Evolutionary conservation across 2,113 vertebrate species (phyloP).

Genomic region (Daphoenositta chrysoptera): DNA sequence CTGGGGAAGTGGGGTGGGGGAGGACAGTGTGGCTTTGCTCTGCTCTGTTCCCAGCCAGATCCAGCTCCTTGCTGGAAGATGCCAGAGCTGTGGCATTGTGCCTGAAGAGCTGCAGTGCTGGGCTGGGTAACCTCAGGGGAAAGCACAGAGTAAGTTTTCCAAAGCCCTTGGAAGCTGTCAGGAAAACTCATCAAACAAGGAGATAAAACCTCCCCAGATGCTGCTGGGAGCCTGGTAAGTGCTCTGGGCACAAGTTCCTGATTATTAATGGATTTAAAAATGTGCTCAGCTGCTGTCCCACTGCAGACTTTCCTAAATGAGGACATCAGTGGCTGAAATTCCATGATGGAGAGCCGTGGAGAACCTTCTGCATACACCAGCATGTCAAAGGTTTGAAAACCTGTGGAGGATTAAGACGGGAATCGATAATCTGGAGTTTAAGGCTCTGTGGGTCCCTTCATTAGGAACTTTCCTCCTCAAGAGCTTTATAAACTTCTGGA

Average conservation of each 20-base stretch:
- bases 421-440: constrained; percentile 10
- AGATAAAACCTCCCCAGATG: not conserved
- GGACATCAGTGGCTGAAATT: not conserved
- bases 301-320: not conserved
- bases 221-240: accelerated
- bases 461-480: constrained; percentile 44
- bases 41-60: not conserved
- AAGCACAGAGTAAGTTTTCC: no score
- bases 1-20: accelerated
- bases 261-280: not conserved
- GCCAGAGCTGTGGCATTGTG: not conserved
- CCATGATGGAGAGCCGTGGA: accelerated
- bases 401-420: constrained; percentile 18
- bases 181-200: not conserved
- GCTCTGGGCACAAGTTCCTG: not conserved
- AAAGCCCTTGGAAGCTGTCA: not conserved
- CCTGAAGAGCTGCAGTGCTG: not conserved
- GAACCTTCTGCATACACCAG: accelerated
- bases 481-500: constrained; percentile 46
- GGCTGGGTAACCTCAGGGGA: accelerated
- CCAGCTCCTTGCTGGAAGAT: not conserved
- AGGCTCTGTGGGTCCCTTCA: not conserved
- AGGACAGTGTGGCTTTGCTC: not conserved
- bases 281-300: not conserved
- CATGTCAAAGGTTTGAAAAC: not conserved